phyloP scores from a whole-genome alignment of 2,888 invertebrate species.

The Hybos culiciformis region DNA sequence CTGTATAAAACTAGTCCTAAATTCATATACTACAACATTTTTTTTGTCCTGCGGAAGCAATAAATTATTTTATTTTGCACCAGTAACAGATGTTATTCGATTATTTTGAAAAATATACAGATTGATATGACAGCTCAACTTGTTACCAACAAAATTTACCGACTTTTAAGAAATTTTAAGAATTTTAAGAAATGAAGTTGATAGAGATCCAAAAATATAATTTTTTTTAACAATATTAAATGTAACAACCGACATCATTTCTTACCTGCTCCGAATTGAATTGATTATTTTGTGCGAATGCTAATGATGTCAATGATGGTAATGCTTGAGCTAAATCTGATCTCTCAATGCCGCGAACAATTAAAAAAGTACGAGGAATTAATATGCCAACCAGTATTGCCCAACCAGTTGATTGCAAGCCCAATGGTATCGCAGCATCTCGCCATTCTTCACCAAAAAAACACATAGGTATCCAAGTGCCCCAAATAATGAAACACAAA shows the following conservation, averaged over 20 bases:
- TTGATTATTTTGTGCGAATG: constrained; percentile 36
- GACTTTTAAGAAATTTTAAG: neutral
- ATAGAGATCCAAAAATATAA: no score
- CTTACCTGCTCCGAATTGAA: constrained; percentile 35
- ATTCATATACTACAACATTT: no score
- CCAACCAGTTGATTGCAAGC: constrained; percentile 47
- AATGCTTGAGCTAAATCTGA: constrained; percentile 43
- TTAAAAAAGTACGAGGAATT: constrained; percentile 53
- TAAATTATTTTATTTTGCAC: no score
- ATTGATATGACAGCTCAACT: neutral
- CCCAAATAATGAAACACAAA: constrained; percentile 44
- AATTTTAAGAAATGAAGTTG: neutral
- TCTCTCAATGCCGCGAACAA: constrained; percentile 47
- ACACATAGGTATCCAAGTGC: constrained; percentile 44
- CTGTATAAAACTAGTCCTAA: no score
- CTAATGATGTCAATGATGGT: constrained; percentile 37
- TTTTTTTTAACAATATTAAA: neutral
- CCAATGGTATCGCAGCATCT: constrained; percentile 46
- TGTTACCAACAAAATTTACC: neutral
- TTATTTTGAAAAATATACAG: neutral
- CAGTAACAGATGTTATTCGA: no score
- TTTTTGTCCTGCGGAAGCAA: no score
- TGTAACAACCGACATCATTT: constrained; percentile 3
- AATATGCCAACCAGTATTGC: constrained; percentile 48
- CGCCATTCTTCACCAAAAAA: constrained; percentile 40